Conservation (phyloP, 2,888 invertebrate species). For the Trichopria drosophilae region DNA sequence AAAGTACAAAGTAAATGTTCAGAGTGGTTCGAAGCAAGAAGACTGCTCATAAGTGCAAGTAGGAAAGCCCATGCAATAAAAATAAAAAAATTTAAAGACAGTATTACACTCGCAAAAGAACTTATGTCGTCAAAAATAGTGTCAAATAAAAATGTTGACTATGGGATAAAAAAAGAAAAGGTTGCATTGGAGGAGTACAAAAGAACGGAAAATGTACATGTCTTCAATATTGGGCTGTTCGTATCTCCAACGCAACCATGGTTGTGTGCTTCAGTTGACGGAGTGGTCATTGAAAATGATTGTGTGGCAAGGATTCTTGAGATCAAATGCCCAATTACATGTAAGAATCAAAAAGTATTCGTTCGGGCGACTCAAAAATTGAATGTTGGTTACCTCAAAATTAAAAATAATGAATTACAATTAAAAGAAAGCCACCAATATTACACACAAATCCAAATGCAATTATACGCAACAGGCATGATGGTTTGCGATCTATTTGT, state of each 20-base stretch:
- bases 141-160: no score
- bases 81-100: constrained; percentile 3
- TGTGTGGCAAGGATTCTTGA: constrained; percentile 25
- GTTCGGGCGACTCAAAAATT: no score
- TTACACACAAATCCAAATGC: constrained; percentile 18
- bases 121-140: constrained; percentile 12
- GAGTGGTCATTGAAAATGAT: constrained; percentile 30
- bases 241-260: constrained; percentile 28
- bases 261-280: constrained; percentile 31
- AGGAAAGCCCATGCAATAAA: constrained; percentile 28
- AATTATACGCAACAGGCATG: constrained; percentile 8
- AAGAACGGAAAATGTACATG: constrained; percentile 8
- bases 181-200: constrained; percentile 18
- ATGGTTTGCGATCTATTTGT: constrained; percentile 6
- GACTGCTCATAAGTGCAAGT: constrained; percentile 18
- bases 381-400: no score
- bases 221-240: constrained; percentile 24
- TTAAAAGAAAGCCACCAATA: constrained; percentile 7
- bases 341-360: no score
- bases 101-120: constrained; percentile 6
- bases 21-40: constrained; percentile 21
- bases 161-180: no score
- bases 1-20: constrained; percentile 14
- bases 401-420: no score
- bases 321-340: constrained; percentile 31